These are phyloP conservation scores for Tanypteryx hageni DNA, from an alignment of 2,888 invertebrate species.

Conservation along the genomic window DNA sequence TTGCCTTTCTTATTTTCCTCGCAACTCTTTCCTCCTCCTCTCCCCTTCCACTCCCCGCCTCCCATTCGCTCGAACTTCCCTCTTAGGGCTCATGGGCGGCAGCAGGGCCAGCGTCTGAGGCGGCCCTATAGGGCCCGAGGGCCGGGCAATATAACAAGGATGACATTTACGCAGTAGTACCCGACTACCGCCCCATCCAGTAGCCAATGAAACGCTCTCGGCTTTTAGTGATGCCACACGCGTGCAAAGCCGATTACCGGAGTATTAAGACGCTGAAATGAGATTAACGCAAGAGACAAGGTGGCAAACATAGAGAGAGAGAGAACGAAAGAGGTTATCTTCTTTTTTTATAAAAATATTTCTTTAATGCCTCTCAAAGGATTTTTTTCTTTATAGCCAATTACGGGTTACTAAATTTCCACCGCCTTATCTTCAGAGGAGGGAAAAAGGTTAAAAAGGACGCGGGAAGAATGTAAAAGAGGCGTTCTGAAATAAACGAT, in stretches of 20 bases:
- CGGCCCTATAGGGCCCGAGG: background rate
- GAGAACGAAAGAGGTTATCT: background rate
- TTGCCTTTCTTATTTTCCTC: background rate
- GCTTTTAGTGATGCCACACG: slow-evolving; percentile 27
- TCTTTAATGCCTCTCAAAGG: background rate
- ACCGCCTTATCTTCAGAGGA: background rate
- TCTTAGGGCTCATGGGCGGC: background rate
- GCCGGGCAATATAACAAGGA: slow-evolving; percentile 9
- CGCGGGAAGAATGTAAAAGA: background rate
- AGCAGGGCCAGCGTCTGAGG: background rate
- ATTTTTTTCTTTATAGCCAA: slow-evolving; percentile 18
- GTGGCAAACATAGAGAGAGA: background rate
- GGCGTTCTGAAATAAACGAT: background rate
- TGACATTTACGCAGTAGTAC: slow-evolving; percentile 24
- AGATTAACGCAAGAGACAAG: slow-evolving; percentile 6
- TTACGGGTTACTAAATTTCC: slow-evolving; percentile 27
- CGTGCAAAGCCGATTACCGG: slow-evolving; percentile 11
- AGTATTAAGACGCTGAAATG: slow-evolving; percentile 26
- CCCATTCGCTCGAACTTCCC: background rate
- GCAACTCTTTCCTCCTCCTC: background rate
- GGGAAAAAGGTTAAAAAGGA: background rate
- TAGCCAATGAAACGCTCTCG: background rate
- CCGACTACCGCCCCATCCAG: slow-evolving; percentile 19
- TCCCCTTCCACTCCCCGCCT: background rate
- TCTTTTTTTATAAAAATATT: background rate